Base-by-base conservation (phyloP, 2,888 invertebrate genomes). In the Microplitis deprimator region DNA sequence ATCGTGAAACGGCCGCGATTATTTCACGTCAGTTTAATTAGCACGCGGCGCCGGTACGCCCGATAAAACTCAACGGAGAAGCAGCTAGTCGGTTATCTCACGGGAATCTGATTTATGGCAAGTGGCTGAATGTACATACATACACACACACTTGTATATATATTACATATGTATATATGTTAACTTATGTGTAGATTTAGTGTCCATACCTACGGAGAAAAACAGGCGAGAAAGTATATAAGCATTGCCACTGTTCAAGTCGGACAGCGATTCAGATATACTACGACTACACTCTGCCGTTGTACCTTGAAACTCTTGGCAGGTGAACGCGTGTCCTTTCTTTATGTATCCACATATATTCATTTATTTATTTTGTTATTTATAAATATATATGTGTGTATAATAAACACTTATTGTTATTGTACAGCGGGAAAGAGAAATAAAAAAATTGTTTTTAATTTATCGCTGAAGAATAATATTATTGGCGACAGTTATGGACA, bases 1-100 rank as follows among this genome's bases (percentile, higher is more conserved):
- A 89, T 89, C 88, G 86, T 89, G 85, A 84, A 86, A 84, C 84
- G 84, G 83, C 84, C 85, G 86, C 87, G 89, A 89, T 89, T 88
- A 89, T 89, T 89, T 86, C 87, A 88, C 87, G 89, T 89, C 89
- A 87, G 87, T 89, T 89, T 89, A 89, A 89, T 89, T 89, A 89
- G 88, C 87, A 87, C 88, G 85, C 88, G 88, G 87, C 86, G 86
- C 86, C 85, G 87, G 87, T 85, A 84, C 85, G 85, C 82, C 86
- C 85, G 88, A 89, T 89, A 89, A 89, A 89, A 89, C 85, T 87
- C 86, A 83, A 82, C 83, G 82, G 87, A 86, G 87, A 85, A 86
- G 87, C 85, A 86, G 84, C 87, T 87, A 85, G 87, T 81, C 79
- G 81, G 85, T 85, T 89, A 89, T 89, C 89, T 87, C 88, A 86